These are phyloP conservation scores for Belonocnema kinseyi DNA, from an alignment of 1,140 invertebrate genomes.

Conservation along the genomic window DNA sequence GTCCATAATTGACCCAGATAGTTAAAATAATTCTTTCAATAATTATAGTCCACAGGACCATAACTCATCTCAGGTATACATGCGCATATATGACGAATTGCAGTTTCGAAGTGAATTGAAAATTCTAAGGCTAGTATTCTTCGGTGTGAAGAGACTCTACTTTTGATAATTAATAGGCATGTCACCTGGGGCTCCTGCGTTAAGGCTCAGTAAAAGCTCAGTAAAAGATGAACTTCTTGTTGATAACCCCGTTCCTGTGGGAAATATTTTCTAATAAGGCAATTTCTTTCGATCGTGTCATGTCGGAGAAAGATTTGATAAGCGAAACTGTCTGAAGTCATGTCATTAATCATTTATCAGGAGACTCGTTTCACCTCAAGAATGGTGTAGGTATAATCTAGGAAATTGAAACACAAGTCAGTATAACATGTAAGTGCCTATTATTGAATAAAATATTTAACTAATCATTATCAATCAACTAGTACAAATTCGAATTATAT, in stretches of 20 bases:
- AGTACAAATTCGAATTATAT: too few relatives aligned
- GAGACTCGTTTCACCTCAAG: not conserved
- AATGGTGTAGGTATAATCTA: not conserved
- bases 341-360: slow-evolving; percentile 30
- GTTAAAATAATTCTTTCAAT: slow-evolving; percentile 6
- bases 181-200: slow-evolving; percentile 53
- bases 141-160: slow-evolving; percentile 46
- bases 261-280: slow-evolving; percentile 41
- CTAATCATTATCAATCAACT: not conserved
- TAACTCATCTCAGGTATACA: not conserved
- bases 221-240: slow-evolving; percentile 61
- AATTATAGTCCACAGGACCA: slow-evolving; percentile 11
- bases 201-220: slow-evolving; percentile 50
- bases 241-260: slow-evolving; percentile 43
- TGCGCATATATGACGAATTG: slow-evolving; percentile 22
- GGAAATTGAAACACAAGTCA: not conserved
- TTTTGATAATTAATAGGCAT: slow-evolving; percentile 65
- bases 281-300: slow-evolving; percentile 25
- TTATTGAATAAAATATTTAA: not conserved
- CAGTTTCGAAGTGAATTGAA: slow-evolving; percentile 53
- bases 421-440: not conserved
- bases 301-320: slow-evolving; percentile 17
- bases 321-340: slow-evolving; percentile 14
- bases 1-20: not conserved
- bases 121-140: slow-evolving; percentile 43